Evolutionary conservation across 2,113 vertebrate genomes (phyloP).

Genomic region (Ginglymostoma cirratum): DNA sequence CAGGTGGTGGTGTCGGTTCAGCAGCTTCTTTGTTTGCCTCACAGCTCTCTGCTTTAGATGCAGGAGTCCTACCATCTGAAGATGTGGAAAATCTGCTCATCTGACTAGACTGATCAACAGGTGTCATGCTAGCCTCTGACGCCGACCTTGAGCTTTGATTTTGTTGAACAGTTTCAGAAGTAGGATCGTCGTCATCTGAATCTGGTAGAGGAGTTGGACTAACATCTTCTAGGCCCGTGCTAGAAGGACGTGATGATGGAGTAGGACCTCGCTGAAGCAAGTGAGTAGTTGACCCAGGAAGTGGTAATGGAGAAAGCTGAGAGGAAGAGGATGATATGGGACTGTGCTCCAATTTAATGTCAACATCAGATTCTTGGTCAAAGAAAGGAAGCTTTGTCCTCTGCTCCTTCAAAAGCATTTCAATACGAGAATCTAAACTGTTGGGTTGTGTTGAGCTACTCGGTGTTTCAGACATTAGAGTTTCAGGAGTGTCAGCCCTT

Average conservation of each 20-base stretch:
- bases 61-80: constrained; percentile 7
- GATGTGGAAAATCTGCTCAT: constrained; percentile 46
- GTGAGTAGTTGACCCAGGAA: constrained; percentile 61
- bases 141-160: constrained; percentile 54
- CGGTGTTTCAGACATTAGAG: constrained; percentile 66
- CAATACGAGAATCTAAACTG: constrained; percentile 93
- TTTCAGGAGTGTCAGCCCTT: constrained; percentile 74
- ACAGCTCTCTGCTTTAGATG: constrained; percentile 56
- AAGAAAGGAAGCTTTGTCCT: constrained; percentile 89
- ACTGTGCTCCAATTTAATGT: constrained; percentile 90
- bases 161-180: constrained; percentile 57
- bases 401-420: constrained; percentile 96
- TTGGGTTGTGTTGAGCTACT: constrained; percentile 66
- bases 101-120: constrained; percentile 47
- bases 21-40: constrained; percentile 66
- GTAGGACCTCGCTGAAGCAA: constrained; percentile 58
- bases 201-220: constrained; percentile 90
- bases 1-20: constrained; percentile 67
- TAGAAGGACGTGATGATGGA: constrained; percentile 71
- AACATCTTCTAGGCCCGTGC: constrained; percentile 90
- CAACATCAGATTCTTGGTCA: constrained; percentile 80
- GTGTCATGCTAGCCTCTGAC: constrained; percentile 55
- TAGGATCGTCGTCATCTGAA: constrained; percentile 78
- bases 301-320: constrained; percentile 81
- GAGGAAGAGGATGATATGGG: constrained; percentile 95